A percentile compares a stretch with the other conserved stretches of the same genome.
phyloP scores from a whole-genome alignment of 2,797 vertebrate genomes.

The Crenuchus spilurus region DNA sequence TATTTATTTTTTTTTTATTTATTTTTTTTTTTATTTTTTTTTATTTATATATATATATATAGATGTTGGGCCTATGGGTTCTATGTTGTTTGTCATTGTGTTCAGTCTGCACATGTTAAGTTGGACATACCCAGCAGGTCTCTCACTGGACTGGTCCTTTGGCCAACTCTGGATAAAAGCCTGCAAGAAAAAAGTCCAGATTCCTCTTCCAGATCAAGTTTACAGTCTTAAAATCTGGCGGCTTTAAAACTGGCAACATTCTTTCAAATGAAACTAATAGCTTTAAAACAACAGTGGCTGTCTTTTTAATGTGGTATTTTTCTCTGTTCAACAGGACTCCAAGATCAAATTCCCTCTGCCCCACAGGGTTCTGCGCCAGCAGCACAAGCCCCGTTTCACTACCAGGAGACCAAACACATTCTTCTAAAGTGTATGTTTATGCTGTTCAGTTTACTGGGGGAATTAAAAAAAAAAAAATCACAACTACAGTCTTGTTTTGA shows the following conservation, averaged over 20 bases:
- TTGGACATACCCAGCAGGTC: constrained; percentile 48
- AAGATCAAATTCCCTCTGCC: constrained; percentile 96
- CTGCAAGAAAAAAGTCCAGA: constrained; percentile 61
- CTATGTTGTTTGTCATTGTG: no score
- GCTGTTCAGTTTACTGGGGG: constrained; percentile 59
- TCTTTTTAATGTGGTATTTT: no score
- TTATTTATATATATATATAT: no score
- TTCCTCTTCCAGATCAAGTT: constrained; percentile 72
- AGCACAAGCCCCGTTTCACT: constrained; percentile 98
- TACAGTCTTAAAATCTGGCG: constrained; percentile 63
- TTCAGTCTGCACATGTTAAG: neutral
- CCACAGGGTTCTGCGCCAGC: constrained; percentile 91
- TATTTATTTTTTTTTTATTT: neutral
- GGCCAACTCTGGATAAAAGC: constrained; percentile 56
- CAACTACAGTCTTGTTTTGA: neutral
- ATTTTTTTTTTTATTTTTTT: neutral
- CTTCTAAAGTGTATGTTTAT: constrained; percentile 76
- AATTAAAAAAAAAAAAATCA: constrained; percentile 65
- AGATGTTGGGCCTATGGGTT: neutral
- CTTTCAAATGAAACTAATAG: rapidly evolving
- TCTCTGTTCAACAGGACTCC: constrained; percentile 75
- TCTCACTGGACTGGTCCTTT: constrained; percentile 64
- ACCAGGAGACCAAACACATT: constrained; percentile 99
- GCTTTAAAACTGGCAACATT: constrained; percentile 66
- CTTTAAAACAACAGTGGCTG: rapidly evolving